A percentile compares a stretch with the other conserved stretches of the same genome.
Conservation (phyloP, 2,113 vertebrate genomes). For the Megaceryle maxima region DNA sequence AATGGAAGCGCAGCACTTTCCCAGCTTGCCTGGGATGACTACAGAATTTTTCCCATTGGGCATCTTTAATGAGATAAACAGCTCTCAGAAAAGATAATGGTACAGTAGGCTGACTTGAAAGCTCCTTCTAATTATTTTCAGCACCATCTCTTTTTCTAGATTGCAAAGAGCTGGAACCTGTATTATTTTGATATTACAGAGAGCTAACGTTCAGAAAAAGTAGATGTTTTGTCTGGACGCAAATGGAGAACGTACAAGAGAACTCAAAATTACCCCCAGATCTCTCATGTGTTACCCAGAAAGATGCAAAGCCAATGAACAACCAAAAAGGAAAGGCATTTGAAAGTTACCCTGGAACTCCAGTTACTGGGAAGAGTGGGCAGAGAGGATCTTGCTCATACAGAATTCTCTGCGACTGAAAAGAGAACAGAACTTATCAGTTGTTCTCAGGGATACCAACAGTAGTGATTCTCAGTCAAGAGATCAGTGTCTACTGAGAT, state of each 20-base stretch:
- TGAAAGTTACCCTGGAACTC: background rate
- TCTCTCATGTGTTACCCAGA: background rate
- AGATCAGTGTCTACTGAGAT: background rate
- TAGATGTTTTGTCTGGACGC: background rate
- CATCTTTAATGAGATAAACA: background rate
- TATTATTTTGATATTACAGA: background rate
- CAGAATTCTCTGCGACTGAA: background rate
- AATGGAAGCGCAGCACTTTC: background rate
- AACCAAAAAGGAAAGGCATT: background rate
- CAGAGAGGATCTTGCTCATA: background rate
- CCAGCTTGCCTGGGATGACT: background rate
- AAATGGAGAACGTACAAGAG: background rate
- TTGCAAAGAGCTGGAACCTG: background rate
- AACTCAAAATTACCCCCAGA: background rate
- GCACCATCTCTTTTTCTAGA: background rate
- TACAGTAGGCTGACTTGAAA: background rate
- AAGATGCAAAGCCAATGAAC: background rate
- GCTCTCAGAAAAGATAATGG: background rate
- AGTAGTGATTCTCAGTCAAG: background rate
- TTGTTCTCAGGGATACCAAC: background rate
- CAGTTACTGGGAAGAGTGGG: background rate
- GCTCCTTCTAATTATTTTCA: background rate
- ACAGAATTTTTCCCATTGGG: background rate
- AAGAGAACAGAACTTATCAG: background rate
- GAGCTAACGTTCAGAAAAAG: background rate